Conservation (phyloP, 2,888 invertebrate genomes). For the Pammene aurita region DNA sequence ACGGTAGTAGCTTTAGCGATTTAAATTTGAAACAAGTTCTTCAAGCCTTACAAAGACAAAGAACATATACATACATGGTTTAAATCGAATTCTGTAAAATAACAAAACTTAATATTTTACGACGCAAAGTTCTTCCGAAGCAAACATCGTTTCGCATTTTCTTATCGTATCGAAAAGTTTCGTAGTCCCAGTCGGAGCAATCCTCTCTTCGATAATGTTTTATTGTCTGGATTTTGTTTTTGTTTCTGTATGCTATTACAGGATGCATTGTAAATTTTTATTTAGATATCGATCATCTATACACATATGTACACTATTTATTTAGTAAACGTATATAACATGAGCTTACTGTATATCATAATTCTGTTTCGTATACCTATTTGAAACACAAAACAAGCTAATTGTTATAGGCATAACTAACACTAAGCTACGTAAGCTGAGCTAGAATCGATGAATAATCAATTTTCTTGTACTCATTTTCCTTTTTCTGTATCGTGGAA, state of each 20-base stretch:
- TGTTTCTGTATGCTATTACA: slow-evolving; percentile 24
- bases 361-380: too few species aligned
- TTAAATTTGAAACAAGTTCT: slow-evolving; percentile 5
- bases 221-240: slow-evolving; percentile 38
- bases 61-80: slow-evolving; percentile 5
- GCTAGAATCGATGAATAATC: too few species aligned
- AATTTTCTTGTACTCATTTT: too few species aligned
- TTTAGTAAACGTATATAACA: too few species aligned
- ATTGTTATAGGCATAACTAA: too few species aligned
- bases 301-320: too few species aligned
- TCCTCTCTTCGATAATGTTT: slow-evolving; percentile 41
- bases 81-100: slow-evolving; percentile 30
- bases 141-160: slow-evolving; percentile 41
- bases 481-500: too few species aligned
- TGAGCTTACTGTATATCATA: too few species aligned
- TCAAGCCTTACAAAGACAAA: slow-evolving; percentile 14
- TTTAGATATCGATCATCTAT: background rate
- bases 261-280: slow-evolving; percentile 21
- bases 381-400: too few species aligned
- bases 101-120: slow-evolving; percentile 41
- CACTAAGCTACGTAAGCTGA: too few species aligned
- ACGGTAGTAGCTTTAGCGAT: background rate
- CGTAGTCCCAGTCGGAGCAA: slow-evolving; percentile 37
- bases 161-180: slow-evolving; percentile 41
- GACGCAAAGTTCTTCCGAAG: slow-evolving; percentile 36